Evolutionary conservation across 1,140 invertebrate genomes (phyloP), one percentile per base, ranked within the genome.

Genomic region (Micrasema minimum): DNA sequence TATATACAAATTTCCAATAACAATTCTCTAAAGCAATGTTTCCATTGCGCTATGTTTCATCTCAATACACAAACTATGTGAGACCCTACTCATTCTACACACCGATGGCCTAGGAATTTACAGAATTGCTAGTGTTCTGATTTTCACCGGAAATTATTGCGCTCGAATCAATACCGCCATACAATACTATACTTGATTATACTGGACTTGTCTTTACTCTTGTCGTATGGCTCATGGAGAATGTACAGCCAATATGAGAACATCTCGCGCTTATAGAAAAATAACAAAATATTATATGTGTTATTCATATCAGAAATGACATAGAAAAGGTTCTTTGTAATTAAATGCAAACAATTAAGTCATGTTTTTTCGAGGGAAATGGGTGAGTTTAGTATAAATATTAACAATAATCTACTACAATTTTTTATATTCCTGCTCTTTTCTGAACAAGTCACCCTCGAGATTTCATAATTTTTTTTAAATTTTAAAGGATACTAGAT

Each of bases 11-110:
- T 38, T 59, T 59, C 35, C 55, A 41, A 38, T 20, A 59, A 20
- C 18, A 41, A 38, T 59, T 41, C 16, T 7, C 35, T 59, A 59
- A 11, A 16, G 20, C 55, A 41, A 59, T 41, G 35, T 38, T 55
- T 35, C 55, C 55, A 59, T 41, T 41, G 55, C 35, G 2, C 55
- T 59, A 59, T 38, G 10, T 38, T 59, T 38, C 11, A 59, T 31
- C 3, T 38, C 16, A 59, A 7, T 59, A 59, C 31, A 41, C n/a
- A 59, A 38, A 59, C 31, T n/a, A 38, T 37, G 37, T 38, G 55
- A 59, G 55, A 38, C 16, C 31, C 55, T 51, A 51, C 22, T 22
- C 48, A 22, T 51, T 51, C 48, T 51, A 51, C 48, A 51, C 48
- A 51, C 48, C 48, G 18, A 51, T 51, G 22, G 16, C 9, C 48